Base-by-base conservation (phyloP, 2,888 invertebrate species). In the Papilio demoleus region DNA sequence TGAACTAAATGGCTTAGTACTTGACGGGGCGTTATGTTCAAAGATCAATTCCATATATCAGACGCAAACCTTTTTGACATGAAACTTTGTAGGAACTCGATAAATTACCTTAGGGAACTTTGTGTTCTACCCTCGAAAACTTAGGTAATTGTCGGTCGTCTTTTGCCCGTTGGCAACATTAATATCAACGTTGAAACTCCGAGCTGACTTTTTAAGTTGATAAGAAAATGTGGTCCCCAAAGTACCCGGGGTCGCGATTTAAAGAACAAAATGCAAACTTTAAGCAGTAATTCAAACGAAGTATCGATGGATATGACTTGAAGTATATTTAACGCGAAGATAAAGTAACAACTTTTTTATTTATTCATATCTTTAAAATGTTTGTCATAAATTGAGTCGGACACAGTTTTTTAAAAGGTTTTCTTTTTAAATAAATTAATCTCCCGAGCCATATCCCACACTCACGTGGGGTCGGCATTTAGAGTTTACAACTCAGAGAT, bases 21-120 rank as follows among this genome's bases (percentile, higher is more conserved):
- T 66, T 60, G 66, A 60, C 36, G 24, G 45, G 63, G 58, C 63
- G 12, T 64, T 62, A 38, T 45, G 36, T 68, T 68, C 47, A 22
- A 38, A 64, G 59, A 68, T 68, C 68, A 68, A 68, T 68, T 59
- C 68, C 59, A 68, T 68, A 65, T 68, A 68, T 68, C 50, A 65
- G 47, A 59, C 38, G 59, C 68, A 50, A 65, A 64, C 64, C 68
- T 68, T 65, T 68, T 81, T 82, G 79, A 80, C 76, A 76, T 73
- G 62, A 77, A 81, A 80, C 75, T 81, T 81, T 65, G 70, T 72
- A 68, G 75, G 76, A 75, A 74, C 79, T 76, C 77, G 71, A 80
- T 80, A 84, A 84, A 85, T 85, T 81, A 81, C 82, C 80, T 81
- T 79, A 73, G 71, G 71, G 67, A 78, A 81, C 73, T 81, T 81